Percentiles rank a stretch among this genome's conserved stretches.
These are phyloP conservation scores for Oppia nitens DNA, from an alignment of 1,140 invertebrate genomes.

Conservation along the genomic window DNA sequence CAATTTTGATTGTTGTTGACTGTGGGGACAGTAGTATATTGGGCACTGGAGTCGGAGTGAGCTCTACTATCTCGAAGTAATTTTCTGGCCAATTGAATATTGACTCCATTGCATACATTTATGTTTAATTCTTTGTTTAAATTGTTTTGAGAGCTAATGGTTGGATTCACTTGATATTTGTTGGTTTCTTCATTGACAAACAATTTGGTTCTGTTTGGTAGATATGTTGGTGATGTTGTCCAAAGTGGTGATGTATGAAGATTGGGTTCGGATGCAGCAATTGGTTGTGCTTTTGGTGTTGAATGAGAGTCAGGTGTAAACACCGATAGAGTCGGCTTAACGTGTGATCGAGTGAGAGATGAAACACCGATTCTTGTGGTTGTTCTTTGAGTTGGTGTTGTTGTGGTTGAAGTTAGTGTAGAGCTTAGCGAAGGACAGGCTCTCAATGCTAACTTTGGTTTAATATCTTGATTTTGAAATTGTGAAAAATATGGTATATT, in stretches of 20 bases:
- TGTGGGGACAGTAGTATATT: background rate
- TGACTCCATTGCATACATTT: background rate
- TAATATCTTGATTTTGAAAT: background rate
- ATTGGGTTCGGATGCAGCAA: background rate
- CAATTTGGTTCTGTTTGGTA: background rate
- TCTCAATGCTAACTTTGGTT: background rate
- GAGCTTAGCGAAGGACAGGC: background rate
- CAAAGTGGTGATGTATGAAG: background rate
- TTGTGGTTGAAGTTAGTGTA: background rate
- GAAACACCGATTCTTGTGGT: constrained; percentile 5
- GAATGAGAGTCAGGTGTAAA: background rate
- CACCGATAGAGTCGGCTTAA: background rate
- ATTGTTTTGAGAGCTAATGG: too few relatives aligned
- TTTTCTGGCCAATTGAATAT: background rate
- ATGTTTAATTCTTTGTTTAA: too few relatives aligned
- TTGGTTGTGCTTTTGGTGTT: background rate
- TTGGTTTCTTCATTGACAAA: too few relatives aligned
- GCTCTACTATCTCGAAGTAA: background rate
- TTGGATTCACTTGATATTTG: too few relatives aligned
- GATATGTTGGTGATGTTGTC: background rate
- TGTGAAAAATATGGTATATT: background rate
- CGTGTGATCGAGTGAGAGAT: constrained; percentile 3
- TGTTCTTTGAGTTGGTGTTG: constrained; percentile 2
- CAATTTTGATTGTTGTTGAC: background rate
- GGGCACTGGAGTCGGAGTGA: background rate